A percentile compares a stretch with the other conserved stretches of the same genome.
phyloP scores from a whole-genome alignment of 2,888 invertebrate species.

The Sepiola atlantica region DNA sequence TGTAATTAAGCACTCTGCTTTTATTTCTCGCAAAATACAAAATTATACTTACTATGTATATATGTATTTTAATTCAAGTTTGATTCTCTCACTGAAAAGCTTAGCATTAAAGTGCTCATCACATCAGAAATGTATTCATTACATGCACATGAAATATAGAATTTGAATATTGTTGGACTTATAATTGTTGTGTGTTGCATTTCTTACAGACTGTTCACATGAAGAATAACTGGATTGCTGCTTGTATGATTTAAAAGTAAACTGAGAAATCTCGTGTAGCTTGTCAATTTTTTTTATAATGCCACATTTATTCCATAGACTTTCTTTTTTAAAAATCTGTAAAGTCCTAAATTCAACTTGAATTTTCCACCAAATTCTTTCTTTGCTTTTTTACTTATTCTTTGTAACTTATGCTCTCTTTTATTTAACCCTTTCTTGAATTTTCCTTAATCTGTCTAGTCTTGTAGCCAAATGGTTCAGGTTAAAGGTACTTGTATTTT shows the following conservation, averaged over 20 bases:
- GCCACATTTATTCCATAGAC: not conserved
- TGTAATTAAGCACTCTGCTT: no score
- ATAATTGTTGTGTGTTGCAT: not conserved
- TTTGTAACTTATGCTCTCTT: not conserved
- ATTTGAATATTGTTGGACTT: not conserved
- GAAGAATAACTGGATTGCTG: not conserved
- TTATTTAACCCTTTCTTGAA: conserved; percentile 7
- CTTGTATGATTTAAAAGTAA: not conserved
- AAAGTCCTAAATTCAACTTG: not conserved
- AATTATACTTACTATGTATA: not conserved
- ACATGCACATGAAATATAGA: not conserved
- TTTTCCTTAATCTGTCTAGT: not conserved
- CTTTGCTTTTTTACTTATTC: not conserved
- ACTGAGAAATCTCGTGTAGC: conserved; percentile 2
- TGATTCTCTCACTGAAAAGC: not conserved
- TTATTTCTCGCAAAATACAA: not conserved
- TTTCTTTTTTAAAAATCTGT: not conserved
- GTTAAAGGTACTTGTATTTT: conserved; percentile 46
- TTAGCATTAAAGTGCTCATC: not conserved
- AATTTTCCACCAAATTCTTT: not conserved
- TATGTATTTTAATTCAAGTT: not conserved
- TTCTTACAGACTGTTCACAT: not conserved
- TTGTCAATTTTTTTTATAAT: not conserved
- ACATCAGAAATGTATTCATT: not conserved
- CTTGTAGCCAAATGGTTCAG: conserved; percentile 36